phyloP scores from a whole-genome alignment of 2,113 vertebrate genomes.

The Nannobrachium achirus region DNA sequence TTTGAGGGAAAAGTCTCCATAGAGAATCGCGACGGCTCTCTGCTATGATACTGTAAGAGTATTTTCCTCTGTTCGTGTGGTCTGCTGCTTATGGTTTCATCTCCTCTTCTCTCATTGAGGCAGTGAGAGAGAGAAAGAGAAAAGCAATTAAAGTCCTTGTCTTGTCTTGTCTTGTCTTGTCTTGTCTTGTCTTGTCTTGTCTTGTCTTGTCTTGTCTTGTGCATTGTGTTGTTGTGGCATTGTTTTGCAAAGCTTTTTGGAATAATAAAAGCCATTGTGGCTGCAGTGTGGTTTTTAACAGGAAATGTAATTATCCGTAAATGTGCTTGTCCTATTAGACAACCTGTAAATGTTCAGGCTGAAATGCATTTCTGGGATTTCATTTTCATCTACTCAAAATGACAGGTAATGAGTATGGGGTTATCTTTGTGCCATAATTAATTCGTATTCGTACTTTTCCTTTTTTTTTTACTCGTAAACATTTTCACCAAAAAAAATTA shows the following conservation, averaged over 20 bases:
- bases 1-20: neutral
- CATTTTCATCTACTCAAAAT: conserved; percentile 36
- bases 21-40: conserved; percentile 13
- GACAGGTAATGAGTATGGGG: conserved; percentile 48
- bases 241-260: conserved; percentile 36
- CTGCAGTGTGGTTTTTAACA: conserved; percentile 50
- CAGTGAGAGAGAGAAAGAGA: conserved; percentile 42
- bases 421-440: too few relatives aligned
- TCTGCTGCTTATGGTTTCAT: neutral
- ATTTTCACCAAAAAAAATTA: too few relatives aligned
- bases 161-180: conserved; percentile 35
- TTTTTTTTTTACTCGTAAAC: too few relatives aligned
- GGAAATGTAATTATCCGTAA: conserved; percentile 64
- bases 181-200: conserved; percentile 38
- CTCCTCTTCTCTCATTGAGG: conserved; percentile 32
- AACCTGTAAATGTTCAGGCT: conserved; percentile 37
- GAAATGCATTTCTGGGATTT: conserved; percentile 54
- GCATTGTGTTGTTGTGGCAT: conserved; percentile 10
- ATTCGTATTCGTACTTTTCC: too few relatives aligned
- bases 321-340: conserved; percentile 48
- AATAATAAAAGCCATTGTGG: conserved; percentile 64
- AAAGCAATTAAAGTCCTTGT: conserved; percentile 14
- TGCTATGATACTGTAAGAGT: neutral
- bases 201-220: conserved; percentile 30
- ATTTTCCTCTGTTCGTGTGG: neutral